These are phyloP conservation scores for Pogonophryne albipinna DNA, from an alignment of 2,797 vertebrate genomes.

Conservation along the genomic window DNA sequence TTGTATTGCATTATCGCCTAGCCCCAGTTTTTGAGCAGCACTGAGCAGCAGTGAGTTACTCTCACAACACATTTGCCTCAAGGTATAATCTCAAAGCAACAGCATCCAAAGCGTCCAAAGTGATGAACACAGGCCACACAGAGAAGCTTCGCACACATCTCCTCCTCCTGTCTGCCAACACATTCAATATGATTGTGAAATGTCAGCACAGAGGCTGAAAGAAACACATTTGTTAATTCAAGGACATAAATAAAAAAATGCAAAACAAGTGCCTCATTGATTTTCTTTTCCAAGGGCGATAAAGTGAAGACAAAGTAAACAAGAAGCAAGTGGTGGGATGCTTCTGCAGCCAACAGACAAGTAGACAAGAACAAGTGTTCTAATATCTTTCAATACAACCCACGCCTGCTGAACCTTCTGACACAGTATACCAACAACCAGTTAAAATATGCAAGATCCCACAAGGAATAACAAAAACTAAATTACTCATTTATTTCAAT, in stretches of 20 bases:
- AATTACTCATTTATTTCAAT: not conserved
- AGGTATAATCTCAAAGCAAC: not conserved
- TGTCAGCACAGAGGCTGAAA: constrained; percentile 19
- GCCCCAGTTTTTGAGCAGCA: no score
- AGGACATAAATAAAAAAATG: constrained; percentile 4
- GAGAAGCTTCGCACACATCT: not conserved
- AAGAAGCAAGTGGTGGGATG: constrained; percentile 1
- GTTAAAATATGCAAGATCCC: not conserved
- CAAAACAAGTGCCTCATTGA: not conserved
- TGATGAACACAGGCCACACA: not conserved
- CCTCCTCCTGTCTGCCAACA: constrained; percentile 5
- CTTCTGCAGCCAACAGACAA: not conserved
- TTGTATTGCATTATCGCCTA: no score
- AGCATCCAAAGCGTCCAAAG: not conserved
- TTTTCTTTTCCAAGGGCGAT: constrained; percentile 6
- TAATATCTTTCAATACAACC: not conserved
- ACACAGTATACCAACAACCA: not conserved
- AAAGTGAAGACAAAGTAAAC: constrained; percentile 6
- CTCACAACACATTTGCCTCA: not conserved
- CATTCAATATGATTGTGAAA: not conserved
- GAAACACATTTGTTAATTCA: constrained; percentile 33
- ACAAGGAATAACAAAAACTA: not conserved
- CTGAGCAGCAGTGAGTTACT: no score
- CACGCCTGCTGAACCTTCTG: not conserved
- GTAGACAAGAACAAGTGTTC: not conserved